Conservation (phyloP, 2,888 invertebrate genomes). For the Agonopterix subpropinquella region DNA sequence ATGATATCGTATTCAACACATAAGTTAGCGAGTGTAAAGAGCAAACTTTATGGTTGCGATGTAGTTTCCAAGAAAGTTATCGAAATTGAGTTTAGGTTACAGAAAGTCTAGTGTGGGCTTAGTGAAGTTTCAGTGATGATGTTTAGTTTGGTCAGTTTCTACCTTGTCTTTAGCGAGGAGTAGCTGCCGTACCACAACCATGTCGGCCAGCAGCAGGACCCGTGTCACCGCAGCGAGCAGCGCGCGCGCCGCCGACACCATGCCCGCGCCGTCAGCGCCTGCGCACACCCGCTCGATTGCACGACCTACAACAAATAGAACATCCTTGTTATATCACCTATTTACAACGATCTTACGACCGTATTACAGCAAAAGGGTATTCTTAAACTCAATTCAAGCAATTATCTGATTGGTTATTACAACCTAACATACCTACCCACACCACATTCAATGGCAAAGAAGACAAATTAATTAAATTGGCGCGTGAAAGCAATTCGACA, state of each 20-base stretch:
- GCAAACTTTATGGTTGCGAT: not conserved
- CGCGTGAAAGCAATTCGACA: too few species aligned
- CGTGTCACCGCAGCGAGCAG: conserved; percentile 96
- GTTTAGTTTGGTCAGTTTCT: conserved; percentile 6
- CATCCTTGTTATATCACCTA: too few species aligned
- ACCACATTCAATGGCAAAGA: too few species aligned
- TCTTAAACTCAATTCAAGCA: too few species aligned
- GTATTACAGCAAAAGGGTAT: too few species aligned
- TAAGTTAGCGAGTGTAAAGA: not conserved
- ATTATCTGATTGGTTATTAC: too few species aligned
- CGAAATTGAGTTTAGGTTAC: not conserved
- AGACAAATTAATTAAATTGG: too few species aligned
- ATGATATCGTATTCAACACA: not conserved
- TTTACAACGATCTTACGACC: too few species aligned
- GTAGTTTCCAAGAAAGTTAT: not conserved
- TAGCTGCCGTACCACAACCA: conserved; percentile 97
- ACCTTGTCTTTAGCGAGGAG: conserved; percentile 97
- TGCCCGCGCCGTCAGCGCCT: conserved; percentile 81
- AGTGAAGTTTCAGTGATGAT: not conserved
- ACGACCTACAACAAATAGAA: conserved; percentile 76
- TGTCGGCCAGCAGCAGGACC: conserved; percentile 96
- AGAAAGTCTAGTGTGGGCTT: not conserved
- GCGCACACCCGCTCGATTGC: conserved; percentile 95
- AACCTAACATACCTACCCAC: too few species aligned
- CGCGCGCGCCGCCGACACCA: conserved; percentile 95